Base-by-base conservation (phyloP, 1,140 invertebrate genomes). In the Eufriesea mexicana region DNA sequence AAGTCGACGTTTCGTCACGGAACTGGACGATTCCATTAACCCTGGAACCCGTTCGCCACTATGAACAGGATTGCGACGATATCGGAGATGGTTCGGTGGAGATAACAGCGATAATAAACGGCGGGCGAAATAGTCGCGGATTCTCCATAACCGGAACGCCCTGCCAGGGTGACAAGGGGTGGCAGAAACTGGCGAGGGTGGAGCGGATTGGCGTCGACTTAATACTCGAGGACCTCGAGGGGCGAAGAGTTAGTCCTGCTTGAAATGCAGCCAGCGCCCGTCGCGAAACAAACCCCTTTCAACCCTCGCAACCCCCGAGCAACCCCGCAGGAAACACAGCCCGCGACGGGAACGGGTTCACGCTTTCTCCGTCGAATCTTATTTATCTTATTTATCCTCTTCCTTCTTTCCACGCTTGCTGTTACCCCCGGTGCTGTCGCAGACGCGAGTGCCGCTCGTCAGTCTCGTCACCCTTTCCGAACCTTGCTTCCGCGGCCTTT, bases 201-300 rank as follows among this genome's bases (percentile, higher is more conserved):
- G 47, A 49, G 45, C 7, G 86, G 86, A 81, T 82, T 83, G 66
- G 47, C 77, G 70, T 90, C 80, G 89, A 86, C 84, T 89, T 87
- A 89, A 89, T 91, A 89, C 86, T 72, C 71, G 62, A 84, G 87
- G 84, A 83, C 68, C 72, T 86, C 85, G 76, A 61, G 74, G 51
- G 62, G 67, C 62, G 62, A 84, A 55, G 84, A 90, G 87, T 89
- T 88, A 85, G 86, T 83, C 86, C 88, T 91, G 90, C 23, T 92
- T 92, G 91, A 92, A 89, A 92, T 92, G 90, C 90, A 91, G 88
- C 77, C 81, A 83, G 86, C 86, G 77, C 83, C 66, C 79, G 72
- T 86, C 76, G 73, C 86, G 74, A 88, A 91, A 91, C 90, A 90
- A 91, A 89, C 89, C 79, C 85, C 67, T 54, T 62, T 79, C 68